Evolutionary conservation across 2,113 vertebrate species (phyloP).

Genomic region (Siniperca knerii): DNA sequence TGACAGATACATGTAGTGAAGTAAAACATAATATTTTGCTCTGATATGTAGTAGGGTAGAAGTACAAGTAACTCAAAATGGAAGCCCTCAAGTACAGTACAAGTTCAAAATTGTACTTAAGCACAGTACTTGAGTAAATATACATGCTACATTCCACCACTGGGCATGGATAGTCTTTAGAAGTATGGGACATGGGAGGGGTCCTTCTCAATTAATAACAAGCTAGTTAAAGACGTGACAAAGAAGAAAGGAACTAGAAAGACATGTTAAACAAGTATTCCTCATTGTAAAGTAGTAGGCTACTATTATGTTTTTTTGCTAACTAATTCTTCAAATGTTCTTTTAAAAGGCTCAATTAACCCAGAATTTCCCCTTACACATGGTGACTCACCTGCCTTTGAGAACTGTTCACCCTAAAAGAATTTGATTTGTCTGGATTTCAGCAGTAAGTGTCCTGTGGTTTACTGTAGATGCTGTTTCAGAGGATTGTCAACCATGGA

Average conservation of each 20-base stretch:
- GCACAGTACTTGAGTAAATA: neutral
- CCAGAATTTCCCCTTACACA: conserved; percentile 1
- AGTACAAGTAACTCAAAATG: neutral
- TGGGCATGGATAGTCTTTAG: neutral
- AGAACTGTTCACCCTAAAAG: conserved; percentile 6
- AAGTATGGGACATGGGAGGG: neutral
- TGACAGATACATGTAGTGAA: neutral
- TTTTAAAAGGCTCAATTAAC: neutral
- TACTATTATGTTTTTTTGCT: neutral
- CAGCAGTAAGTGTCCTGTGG: neutral
- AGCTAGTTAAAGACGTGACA: neutral
- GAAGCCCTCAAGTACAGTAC: neutral
- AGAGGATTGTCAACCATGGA: neutral
- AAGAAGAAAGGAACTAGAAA: neutral
- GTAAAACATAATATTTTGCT: neutral
- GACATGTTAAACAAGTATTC: neutral
- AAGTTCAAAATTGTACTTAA: neutral
- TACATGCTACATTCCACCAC: neutral
- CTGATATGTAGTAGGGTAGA: neutral
- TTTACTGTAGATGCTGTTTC: neutral
- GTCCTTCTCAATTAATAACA: neutral
- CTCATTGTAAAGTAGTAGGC: neutral
- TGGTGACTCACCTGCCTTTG: conserved; percentile 28
- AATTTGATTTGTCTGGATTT: conserved; percentile 32
- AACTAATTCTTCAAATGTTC: neutral